Evolutionary conservation across 2,888 invertebrate genomes (phyloP).

Genomic region (Catocala fraxini): DNA sequence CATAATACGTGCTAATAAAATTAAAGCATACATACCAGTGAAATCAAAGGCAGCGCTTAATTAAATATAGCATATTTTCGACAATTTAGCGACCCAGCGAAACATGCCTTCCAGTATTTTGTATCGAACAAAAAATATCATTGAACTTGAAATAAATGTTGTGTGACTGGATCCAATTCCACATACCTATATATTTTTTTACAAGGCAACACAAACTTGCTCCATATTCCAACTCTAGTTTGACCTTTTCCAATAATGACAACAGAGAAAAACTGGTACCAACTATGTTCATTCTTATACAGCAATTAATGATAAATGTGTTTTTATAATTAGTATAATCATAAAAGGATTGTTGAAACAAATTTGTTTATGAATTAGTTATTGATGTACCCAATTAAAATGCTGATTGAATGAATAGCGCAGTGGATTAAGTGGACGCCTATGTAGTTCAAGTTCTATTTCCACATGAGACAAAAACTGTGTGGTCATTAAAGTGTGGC

Average conservation of each 20-base stretch:
- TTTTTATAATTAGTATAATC: constrained; percentile 29
- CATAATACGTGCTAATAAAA: constrained; percentile 5
- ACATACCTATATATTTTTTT: constrained; percentile 45
- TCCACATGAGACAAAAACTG: too few relatives aligned
- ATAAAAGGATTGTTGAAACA: constrained; percentile 1
- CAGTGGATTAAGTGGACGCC: too few relatives aligned
- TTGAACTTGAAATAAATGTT: constrained; percentile 45
- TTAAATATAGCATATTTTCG: constrained; percentile 19
- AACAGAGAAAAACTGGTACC: constrained; percentile 44
- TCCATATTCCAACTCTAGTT: constrained; percentile 57
- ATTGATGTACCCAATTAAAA: too few relatives aligned
- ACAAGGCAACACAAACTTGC: constrained; percentile 44
- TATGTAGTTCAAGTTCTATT: too few relatives aligned
- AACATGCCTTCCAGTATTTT: constrained; percentile 25
- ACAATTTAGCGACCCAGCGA: constrained; percentile 22
- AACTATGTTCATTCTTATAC: constrained; percentile 20
- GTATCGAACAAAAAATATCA: constrained; percentile 40
- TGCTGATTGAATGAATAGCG: too few relatives aligned
- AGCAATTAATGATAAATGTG: constrained; percentile 24
- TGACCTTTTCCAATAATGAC: constrained; percentile 56
- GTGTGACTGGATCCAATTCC: constrained; percentile 47
- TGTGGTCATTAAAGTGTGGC: too few relatives aligned
- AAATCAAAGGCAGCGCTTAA: constrained; percentile 17
- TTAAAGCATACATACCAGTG: background rate
- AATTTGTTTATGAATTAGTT: too few relatives aligned